Base-by-base conservation (phyloP, 2,888 invertebrate genomes). In the Lagria hirta region DNA sequence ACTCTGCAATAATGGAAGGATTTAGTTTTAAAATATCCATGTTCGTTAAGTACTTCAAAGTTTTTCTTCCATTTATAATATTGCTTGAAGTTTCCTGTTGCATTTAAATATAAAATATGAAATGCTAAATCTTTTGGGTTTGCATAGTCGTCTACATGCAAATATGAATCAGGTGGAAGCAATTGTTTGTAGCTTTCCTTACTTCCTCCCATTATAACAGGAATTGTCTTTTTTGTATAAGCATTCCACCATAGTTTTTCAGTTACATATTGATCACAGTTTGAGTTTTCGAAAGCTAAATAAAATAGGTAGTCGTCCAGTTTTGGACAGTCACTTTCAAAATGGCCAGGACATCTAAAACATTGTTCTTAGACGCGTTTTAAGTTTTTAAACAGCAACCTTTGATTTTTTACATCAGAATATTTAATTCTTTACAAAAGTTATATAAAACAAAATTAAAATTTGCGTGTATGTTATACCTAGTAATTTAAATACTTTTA, bases 171-270 rank as follows among this genome's bases (percentile, higher is more conserved):
- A 0, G 82, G 81, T 0, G 85, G 85, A 16, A 85, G 62, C 4
- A 83, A 58, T 21, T 61, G 70, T 14, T 69, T 57, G 51, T 82
- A 73, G 58, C 73, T 65, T 28, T 37, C 43, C 21, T 52, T 62
- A 1, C 74, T 61, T 2, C 80, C 73, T 0, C 85, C 86, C 76
- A 83, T 78, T 22, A 85, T 79, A 2, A 85, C 68, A 0, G 85
- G 85, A 16, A 84, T 76, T 0, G 82, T 73, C 8, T 76, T 75
- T 63, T 82, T 83, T 1, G 68, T 58, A 54, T 78, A 83, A 0
- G 80, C 82, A 52, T 84, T 76, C 74, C 82, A 80, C 69, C 80
- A 86, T 1, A 78, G 61, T 62, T 86, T 86, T 60, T 86, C 86
- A 0, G 84, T 85, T 27, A 86, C 66, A 55, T 86, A 86, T 60